These are phyloP conservation scores for Pampusana beccarii DNA, from an alignment of 2,113 vertebrate genomes.

Conservation along the genomic window DNA sequence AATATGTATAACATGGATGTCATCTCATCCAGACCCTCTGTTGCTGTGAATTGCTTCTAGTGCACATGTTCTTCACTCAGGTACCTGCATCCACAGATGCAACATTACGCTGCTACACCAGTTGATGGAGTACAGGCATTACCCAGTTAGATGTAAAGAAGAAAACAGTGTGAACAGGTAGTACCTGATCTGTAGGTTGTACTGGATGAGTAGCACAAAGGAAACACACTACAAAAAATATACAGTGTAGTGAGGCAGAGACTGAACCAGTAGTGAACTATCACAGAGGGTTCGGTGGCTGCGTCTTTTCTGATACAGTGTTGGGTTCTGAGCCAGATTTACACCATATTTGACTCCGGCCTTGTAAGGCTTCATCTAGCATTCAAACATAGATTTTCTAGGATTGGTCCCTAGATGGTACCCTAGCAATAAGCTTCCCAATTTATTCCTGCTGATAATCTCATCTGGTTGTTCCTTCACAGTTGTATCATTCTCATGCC, in stretches of 20 bases:
- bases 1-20: background rate
- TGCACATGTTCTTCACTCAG: background rate
- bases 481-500: background rate
- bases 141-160: background rate
- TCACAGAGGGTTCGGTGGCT: background rate
- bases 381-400: background rate
- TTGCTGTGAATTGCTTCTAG: background rate
- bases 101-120: fast-evolving
- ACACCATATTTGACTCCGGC: background rate
- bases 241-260: too few relatives aligned
- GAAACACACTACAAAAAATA: background rate
- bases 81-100: background rate
- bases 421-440: background rate
- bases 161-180: background rate
- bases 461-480: background rate
- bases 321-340: background rate
- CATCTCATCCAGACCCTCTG: background rate
- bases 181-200: background rate
- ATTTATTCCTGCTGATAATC: background rate
- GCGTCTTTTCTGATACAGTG: background rate
- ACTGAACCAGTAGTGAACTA: background rate
- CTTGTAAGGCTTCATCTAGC: background rate
- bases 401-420: background rate
- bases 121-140: background rate
- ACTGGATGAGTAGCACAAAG: background rate